Base-by-base conservation (phyloP, 2,113 vertebrate species). In the Xiphophorus couchianus region DNA sequence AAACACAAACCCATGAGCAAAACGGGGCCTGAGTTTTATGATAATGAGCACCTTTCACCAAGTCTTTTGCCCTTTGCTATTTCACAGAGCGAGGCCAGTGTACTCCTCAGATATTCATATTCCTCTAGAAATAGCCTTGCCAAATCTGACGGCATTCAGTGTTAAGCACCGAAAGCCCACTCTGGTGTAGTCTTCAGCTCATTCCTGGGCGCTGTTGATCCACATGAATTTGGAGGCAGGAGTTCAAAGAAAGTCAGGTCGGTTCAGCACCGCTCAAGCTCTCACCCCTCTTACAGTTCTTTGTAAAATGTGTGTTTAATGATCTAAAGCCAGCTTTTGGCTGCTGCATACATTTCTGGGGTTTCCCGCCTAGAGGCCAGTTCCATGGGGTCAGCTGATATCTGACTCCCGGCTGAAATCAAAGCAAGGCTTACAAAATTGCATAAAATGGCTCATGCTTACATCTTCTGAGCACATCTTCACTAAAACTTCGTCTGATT, bases 201-300 rank as follows among this genome's bases (percentile, higher is more conserved):
- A 58, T 58, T 74, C 69, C 71, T 73, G 31, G 33, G 62, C 65
- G 72, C 67, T 62, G 66, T 77, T 77, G 67, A 84, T 80, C 85
- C 69, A 9, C 71, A 71, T 66, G 65, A 78, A 86, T 86, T 62
- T 29, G 72, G 76, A 84, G 75, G 71, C 86, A 37, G 61, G 13
- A 86, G 84, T 90, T 91, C 86, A 92, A 91, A 93, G 82, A 75
- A 82, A 81, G 83, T 72, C 76, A 73, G 65, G 84, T 73, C n/a
- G 66, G 80, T 90, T 83, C 77, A 66, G 74, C 82, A 80, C 71
- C 72, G 70, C 58, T 83, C 69, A 78, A 58, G 64, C 64, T 35
- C 62, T 78, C 62, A 79, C 37, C 54, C 80, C 72, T 64, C 73
- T 69, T 60, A 62, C 69, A 82, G 71, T 82, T 64, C 72, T 87